Conservation (phyloP, 2,113 vertebrate genomes). For the Oceanites oceanicus region DNA sequence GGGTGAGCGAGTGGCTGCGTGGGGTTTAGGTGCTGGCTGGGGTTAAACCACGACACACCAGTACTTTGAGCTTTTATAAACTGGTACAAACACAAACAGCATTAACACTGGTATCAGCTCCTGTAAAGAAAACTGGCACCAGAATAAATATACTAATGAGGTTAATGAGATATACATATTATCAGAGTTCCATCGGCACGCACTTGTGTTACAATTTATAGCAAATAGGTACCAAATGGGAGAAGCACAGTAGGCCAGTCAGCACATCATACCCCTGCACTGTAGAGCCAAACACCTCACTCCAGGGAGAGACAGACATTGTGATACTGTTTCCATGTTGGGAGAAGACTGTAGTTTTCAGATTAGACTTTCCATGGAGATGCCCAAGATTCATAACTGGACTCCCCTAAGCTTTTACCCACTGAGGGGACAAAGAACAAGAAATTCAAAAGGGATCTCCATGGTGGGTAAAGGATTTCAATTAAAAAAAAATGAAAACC, state of each 20-base stretch:
- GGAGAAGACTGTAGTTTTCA: not conserved
- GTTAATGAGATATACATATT: accelerated
- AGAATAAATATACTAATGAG: not conserved
- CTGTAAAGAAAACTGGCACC: not conserved
- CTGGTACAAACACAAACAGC: not conserved
- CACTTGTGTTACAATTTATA: not conserved
- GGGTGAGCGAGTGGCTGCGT: too few species aligned
- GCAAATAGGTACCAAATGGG: not conserved
- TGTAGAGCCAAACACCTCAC: accelerated
- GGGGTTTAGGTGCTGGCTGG: too few species aligned
- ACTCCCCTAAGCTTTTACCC: not conserved
- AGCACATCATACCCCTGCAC: not conserved
- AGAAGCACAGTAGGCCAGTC: not conserved
- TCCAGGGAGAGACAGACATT: too few species aligned
- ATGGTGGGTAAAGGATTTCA: not conserved
- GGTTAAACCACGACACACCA: too few species aligned
- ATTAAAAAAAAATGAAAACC: not conserved
- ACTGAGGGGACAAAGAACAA: not conserved
- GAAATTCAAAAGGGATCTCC: not conserved
- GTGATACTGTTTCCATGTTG: accelerated
- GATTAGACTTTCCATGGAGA: not conserved
- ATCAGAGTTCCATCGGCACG: not conserved
- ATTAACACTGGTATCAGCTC: not conserved
- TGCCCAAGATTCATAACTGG: not conserved
- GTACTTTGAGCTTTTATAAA: not conserved